Base-by-base conservation (phyloP, 2,888 invertebrate species). In the Dynastes maya region DNA sequence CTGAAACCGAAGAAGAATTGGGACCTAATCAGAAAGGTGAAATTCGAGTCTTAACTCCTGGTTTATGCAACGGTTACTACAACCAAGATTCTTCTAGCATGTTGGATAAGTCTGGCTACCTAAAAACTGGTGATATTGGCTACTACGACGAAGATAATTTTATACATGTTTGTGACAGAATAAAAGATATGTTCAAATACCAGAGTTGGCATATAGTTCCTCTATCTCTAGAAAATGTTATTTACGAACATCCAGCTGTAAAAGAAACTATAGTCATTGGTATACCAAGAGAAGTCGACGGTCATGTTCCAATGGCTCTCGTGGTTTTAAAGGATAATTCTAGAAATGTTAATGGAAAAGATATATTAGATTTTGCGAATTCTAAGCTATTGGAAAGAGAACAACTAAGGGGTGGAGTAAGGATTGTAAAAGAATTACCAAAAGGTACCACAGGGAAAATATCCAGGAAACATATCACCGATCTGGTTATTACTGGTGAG, bases 21-120 rank as follows among this genome's bases (percentile, higher is more conserved):
- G 89, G 90, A 65, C 87, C 90, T 1, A 89, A 90, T 79, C 81
- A 86, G 2, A 85, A 86, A 1, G 91, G 91, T 32, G 91, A 91
- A 80, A 82, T 91, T 29, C 90, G 90, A 89, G 32, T 75, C 16
- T 89, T 88, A 84, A 89, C 83, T 5, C 79, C 80, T 5, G 79
- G 53, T 49, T 9, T 77, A 16, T 80, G 80, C 80, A 80, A 76
- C 16, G 83, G 82, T 13, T 84, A 83, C 70, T 80, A 82, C 64
- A 81, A 82, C 53, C 32, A 45, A 8, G 77, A 80, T 51, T 63
- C 77, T 45, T 51, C 77, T 68, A 40, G 76, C 13, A 75, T 63
- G 49, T 80, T 81, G 40, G 86, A 86, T 76, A 76, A 82, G 49
- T 85, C 85, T 4, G 85, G 84, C n/a, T 86, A 82, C 72, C 49